Evolutionary conservation across 2,113 vertebrate genomes (phyloP).

Genomic region (Athene cunicularia): DNA sequence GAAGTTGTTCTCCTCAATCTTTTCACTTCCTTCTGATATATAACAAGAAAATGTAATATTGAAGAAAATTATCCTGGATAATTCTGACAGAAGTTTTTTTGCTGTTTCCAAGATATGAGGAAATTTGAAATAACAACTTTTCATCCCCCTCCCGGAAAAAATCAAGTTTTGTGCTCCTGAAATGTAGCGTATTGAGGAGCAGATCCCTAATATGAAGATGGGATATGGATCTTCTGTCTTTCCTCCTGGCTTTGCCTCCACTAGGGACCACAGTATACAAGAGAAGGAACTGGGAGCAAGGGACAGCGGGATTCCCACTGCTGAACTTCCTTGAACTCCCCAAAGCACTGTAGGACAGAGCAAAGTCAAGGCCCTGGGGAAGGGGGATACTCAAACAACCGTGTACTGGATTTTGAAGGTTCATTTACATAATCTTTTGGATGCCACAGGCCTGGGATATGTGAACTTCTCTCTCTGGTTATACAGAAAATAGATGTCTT

Average conservation of each 20-base stretch:
- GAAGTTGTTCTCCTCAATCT: not conserved
- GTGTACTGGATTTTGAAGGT: not conserved
- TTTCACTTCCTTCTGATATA: not conserved
- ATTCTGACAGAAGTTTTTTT: not conserved
- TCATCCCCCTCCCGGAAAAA: not conserved
- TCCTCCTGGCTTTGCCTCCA: not conserved
- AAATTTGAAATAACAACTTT: not conserved
- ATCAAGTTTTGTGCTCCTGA: rapidly evolving
- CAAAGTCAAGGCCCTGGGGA: not conserved
- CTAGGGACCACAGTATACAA: not conserved
- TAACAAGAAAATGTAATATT: not conserved
- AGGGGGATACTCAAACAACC: not conserved
- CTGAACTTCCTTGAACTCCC: not conserved
- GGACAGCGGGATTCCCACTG: not conserved
- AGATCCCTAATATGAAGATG: not conserved
- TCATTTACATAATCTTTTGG: not conserved
- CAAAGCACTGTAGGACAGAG: not conserved
- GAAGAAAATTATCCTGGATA: not conserved
- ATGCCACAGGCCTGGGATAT: not conserved
- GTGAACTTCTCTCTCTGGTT: not conserved
- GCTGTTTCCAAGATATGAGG: not conserved
- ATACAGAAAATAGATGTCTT: not conserved
- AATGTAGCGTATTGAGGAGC: not conserved
- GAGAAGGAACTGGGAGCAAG: not conserved
- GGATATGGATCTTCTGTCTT: not conserved